phyloP scores from a whole-genome alignment of 1,140 invertebrate species.

The Drosophila ambigua region DNA sequence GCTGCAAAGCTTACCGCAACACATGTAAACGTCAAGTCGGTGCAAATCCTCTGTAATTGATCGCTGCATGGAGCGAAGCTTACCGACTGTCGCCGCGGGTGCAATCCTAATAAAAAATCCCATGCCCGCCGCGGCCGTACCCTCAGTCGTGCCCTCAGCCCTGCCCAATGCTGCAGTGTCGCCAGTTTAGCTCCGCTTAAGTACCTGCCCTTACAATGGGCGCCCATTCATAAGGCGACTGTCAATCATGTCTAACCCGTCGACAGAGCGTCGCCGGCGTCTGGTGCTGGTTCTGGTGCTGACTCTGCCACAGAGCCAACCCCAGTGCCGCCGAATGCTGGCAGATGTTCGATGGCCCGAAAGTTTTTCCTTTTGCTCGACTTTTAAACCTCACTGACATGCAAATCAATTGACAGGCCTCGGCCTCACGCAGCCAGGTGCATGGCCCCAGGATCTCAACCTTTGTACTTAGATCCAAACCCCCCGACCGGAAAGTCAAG shows the following conservation, averaged over 20 bases:
- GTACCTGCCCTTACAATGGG: slow-evolving; percentile 77
- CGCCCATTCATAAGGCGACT: slow-evolving; percentile 72
- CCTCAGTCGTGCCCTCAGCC: too few species aligned
- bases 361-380: slow-evolving; percentile 44
- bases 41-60: slow-evolving; percentile 76
- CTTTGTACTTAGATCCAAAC: slow-evolving; percentile 20
- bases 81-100: slow-evolving; percentile 77
- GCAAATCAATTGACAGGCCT: slow-evolving; percentile 64
- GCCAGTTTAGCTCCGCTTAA: slow-evolving; percentile 51
- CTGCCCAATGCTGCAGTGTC: slow-evolving; percentile 49
- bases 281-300: too few species aligned
- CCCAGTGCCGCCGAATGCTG: slow-evolving; percentile 52
- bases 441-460: slow-evolving; percentile 32
- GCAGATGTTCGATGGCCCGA: slow-evolving; percentile 72
- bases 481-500: slow-evolving; percentile 47
- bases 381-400: slow-evolving; percentile 59
- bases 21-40: slow-evolving; percentile 73
- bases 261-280: slow-evolving; percentile 29
- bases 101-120: slow-evolving; percentile 66
- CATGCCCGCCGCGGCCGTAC: too few species aligned
- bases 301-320: slow-evolving; percentile 10
- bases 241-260: slow-evolving; percentile 63
- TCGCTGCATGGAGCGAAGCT: slow-evolving; percentile 73
- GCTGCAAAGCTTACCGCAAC: slow-evolving; percentile 68
- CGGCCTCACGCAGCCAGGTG: slow-evolving; percentile 59